phyloP scores from a whole-genome alignment of 2,888 invertebrate species.

The Noctua fimbriata region DNA sequence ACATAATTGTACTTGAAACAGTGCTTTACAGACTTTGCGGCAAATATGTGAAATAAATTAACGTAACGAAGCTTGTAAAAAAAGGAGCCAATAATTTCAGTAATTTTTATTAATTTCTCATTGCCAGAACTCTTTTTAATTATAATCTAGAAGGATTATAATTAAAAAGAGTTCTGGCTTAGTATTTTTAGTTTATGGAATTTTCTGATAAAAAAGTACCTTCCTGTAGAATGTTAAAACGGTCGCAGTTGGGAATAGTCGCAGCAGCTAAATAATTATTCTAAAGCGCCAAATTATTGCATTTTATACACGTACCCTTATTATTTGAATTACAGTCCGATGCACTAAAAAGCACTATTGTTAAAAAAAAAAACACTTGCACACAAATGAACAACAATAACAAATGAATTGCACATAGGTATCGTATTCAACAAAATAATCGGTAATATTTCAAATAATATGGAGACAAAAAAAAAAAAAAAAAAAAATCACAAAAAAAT shows the following conservation, averaged over 20 bases:
- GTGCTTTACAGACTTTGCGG: not conserved
- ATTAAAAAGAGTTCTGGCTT: no score
- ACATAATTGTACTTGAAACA: accelerated
- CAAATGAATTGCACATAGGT: not conserved
- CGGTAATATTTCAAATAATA: not conserved
- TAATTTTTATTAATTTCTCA: not conserved
- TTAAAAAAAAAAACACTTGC: not conserved
- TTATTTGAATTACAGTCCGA: no score
- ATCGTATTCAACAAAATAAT: not conserved
- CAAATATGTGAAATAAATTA: not conserved
- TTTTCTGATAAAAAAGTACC: not conserved
- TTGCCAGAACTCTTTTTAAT: not conserved
- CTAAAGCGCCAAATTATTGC: not conserved
- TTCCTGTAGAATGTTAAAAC: not conserved
- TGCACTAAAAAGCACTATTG: not conserved
- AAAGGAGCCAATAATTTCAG: not conserved
- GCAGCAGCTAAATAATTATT: not conserved
- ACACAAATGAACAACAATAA: not conserved
- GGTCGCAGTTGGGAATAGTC: not conserved
- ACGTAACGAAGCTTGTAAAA: not conserved
- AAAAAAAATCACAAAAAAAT: not conserved
- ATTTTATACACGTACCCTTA: slow-evolving; percentile 15
- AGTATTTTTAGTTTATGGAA: not conserved
- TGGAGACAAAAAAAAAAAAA: not conserved
- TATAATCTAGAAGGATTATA: no score